Evolutionary conservation across 2,113 vertebrate species (phyloP).

Genomic region (Ancistrus triradiatus): DNA sequence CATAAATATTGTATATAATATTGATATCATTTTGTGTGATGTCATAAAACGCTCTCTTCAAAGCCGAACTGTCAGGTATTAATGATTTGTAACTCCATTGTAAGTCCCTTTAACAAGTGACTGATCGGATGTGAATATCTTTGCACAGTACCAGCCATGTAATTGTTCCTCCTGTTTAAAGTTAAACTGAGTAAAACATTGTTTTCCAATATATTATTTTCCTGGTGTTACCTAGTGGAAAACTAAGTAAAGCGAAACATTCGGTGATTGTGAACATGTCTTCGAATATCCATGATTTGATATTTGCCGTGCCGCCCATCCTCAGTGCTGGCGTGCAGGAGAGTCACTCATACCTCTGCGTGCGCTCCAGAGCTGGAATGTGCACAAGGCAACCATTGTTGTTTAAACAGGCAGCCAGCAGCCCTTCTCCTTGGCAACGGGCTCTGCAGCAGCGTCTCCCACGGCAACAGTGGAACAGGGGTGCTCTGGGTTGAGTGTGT

Average conservation of each 20-base stretch:
- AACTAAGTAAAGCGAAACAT: not conserved
- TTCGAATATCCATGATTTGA: no score
- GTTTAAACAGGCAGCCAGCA: conserved; percentile 79
- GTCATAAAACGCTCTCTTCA: no score
- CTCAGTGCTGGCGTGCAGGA: conserved; percentile 17
- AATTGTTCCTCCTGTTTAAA: no score
- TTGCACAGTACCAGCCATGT: no score
- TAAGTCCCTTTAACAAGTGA: no score
- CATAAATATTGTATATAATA: no score
- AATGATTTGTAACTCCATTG: no score
- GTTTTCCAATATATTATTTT: no score
- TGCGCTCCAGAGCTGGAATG: conserved; percentile 73
- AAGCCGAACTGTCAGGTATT: no score
- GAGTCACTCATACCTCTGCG: conserved; percentile 63
- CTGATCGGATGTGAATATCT: no score
- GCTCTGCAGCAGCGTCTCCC: conserved; percentile 77
- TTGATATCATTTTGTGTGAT: no score
- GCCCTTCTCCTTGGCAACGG: conserved; percentile 82
- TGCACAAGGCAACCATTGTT: conserved; percentile 77
- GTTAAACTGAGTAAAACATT: no score
- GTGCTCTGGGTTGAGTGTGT: conserved; percentile 49
- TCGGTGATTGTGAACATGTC: conserved; percentile 47
- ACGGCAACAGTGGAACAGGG: conserved; percentile 73
- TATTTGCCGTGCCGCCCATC: conserved; percentile 1
- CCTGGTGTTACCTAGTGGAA: not conserved